Evolutionary conservation across 2,113 vertebrate species (phyloP).

Genomic region (Halichoerus grypus): DNA sequence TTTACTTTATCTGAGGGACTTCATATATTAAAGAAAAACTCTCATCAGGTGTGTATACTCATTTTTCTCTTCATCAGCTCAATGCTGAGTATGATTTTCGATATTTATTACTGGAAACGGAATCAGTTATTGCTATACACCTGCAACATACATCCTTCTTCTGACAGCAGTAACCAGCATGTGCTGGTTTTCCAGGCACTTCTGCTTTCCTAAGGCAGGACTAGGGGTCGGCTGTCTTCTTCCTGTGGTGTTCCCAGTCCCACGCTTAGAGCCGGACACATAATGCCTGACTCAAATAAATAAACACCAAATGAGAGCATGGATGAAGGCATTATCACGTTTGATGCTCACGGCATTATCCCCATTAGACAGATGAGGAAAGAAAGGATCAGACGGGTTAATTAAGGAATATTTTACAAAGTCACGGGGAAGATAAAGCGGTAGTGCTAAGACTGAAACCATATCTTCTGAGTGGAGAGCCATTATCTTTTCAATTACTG

Average conservation of each 20-base stretch:
- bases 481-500: background rate
- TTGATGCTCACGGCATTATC: background rate
- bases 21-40: background rate
- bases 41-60: background rate
- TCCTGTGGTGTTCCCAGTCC: background rate
- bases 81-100: background rate
- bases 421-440: background rate
- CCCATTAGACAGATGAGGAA: slow-evolving; percentile 6
- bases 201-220: background rate
- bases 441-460: background rate
- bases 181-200: background rate
- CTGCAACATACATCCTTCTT: background rate
- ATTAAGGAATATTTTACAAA: background rate
- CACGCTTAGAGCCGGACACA: background rate
- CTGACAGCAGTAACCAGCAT: background rate
- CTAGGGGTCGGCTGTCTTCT: background rate
- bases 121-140: fast-evolving
- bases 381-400: background rate
- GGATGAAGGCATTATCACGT: background rate
- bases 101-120: background rate
- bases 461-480: background rate
- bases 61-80: background rate
- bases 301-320: background rate
- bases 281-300: background rate
- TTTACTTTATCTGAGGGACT: background rate